These are phyloP conservation scores for Crocallis elinguaria DNA, from an alignment of 2,888 invertebrate species.

Conservation along the genomic window DNA sequence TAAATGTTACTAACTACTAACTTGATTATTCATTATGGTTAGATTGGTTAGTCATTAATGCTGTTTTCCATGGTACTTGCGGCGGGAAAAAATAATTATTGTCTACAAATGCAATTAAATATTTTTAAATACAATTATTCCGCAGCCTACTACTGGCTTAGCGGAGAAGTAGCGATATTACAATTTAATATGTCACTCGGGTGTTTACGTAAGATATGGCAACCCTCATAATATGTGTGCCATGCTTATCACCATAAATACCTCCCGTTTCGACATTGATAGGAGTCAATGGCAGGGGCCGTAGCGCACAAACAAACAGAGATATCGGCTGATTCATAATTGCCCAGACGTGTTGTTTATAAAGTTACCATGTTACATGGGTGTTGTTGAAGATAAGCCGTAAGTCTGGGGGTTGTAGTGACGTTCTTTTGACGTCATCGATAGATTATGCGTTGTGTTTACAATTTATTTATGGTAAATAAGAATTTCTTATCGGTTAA, in stretches of 20 bases:
- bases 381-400: slow-evolving; percentile 10
- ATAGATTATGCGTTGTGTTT: slow-evolving; percentile 9
- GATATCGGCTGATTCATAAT: slow-evolving; percentile 44
- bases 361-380: slow-evolving; percentile 27
- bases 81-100: background rate
- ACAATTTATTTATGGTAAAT: slow-evolving; percentile 14
- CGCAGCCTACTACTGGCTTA: background rate
- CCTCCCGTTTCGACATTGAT: slow-evolving; percentile 39
- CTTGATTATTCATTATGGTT: background rate
- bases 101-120: background rate
- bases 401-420: slow-evolving; percentile 21
- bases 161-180: background rate
- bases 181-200: background rate
- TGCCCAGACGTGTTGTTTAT: slow-evolving; percentile 28
- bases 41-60: background rate
- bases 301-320: slow-evolving; percentile 40
- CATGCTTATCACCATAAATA: slow-evolving; percentile 44
- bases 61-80: background rate
- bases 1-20: background rate
- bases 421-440: slow-evolving; percentile 11
- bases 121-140: background rate
- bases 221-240: slow-evolving; percentile 22
- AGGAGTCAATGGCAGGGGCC: slow-evolving; percentile 40
- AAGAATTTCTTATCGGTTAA: slow-evolving; percentile 11
- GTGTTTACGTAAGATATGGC: background rate